phyloP scores from a whole-genome alignment of 2,797 vertebrate species.

The Chiroxiphia lanceolata region DNA sequence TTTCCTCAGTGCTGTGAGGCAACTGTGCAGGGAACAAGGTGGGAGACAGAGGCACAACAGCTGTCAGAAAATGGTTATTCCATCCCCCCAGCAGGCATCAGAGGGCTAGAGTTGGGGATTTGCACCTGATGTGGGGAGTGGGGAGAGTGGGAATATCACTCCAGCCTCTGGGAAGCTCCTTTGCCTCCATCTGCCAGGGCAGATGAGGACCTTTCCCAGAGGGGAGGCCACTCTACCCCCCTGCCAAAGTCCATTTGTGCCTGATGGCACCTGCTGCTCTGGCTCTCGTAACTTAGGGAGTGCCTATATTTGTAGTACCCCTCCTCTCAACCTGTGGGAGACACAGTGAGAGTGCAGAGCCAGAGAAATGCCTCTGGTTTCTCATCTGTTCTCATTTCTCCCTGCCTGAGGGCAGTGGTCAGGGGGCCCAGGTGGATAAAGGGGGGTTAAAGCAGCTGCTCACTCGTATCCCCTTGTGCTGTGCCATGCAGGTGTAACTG shows the following conservation, averaged over 20 bases:
- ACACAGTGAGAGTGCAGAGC: background rate
- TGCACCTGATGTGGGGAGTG: background rate
- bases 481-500: background rate
- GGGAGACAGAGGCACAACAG: background rate
- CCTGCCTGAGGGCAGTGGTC: background rate
- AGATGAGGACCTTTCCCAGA: background rate
- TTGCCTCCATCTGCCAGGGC: background rate
- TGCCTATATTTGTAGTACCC: background rate
- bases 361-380: background rate
- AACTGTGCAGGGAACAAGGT: background rate
- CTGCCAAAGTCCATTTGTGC: background rate
- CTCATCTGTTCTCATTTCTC: background rate
- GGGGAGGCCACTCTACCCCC: background rate
- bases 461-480: background rate
- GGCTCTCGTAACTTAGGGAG: accelerated
- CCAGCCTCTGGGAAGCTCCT: background rate
- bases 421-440: background rate
- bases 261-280: background rate
- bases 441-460: background rate
- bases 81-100: background rate
- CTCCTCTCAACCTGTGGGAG: accelerated
- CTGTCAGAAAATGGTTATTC: background rate
- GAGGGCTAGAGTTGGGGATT: background rate
- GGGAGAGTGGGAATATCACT: no score
- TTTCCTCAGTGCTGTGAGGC: background rate